Percentiles rank a stretch among this genome's conserved stretches.
phyloP scores from a whole-genome alignment of 2,113 vertebrate species.

The Oreamnos americanus region DNA sequence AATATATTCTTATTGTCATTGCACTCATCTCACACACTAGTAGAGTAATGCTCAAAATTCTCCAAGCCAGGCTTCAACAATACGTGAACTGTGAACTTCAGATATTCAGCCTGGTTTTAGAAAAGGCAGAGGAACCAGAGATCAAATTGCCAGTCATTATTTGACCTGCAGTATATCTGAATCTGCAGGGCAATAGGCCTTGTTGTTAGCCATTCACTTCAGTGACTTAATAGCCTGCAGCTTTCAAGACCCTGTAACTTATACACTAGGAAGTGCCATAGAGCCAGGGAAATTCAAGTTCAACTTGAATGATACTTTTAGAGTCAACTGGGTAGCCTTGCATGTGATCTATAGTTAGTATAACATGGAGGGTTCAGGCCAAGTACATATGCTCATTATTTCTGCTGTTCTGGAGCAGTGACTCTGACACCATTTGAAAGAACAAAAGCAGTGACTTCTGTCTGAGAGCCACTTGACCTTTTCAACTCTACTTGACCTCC shows the following conservation, averaged over 20 bases:
- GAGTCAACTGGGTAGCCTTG: conserved; percentile 78
- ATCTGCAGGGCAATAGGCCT: not conserved
- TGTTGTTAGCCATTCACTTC: not conserved
- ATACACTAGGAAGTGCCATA: conserved; percentile 1
- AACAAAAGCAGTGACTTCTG: conserved; percentile 58
- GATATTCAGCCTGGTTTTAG: not conserved
- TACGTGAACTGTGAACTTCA: not conserved
- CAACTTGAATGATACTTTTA: conserved; percentile 73
- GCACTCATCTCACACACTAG: not conserved
- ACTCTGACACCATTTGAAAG: conserved; percentile 68
- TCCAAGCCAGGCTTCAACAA: not conserved
- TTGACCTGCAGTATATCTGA: not conserved
- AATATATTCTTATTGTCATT: conserved; percentile 1
- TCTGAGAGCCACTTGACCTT: conserved; percentile 67
- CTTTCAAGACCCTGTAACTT: conserved; percentile 42
- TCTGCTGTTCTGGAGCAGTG: conserved; percentile 59
- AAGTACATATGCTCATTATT: conserved; percentile 70
- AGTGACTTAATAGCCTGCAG: not conserved
- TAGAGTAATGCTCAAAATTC: not conserved
- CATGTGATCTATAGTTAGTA: conserved; percentile 75
- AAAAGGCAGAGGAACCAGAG: not conserved
- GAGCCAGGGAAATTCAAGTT: conserved; percentile 41
- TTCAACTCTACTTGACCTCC: conserved; percentile 46
- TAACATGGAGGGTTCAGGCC: conserved; percentile 79
- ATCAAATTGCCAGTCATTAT: not conserved